These are phyloP conservation scores for Crypturellus undulatus DNA, from an alignment of 2,113 vertebrate species.

Conservation along the genomic window DNA sequence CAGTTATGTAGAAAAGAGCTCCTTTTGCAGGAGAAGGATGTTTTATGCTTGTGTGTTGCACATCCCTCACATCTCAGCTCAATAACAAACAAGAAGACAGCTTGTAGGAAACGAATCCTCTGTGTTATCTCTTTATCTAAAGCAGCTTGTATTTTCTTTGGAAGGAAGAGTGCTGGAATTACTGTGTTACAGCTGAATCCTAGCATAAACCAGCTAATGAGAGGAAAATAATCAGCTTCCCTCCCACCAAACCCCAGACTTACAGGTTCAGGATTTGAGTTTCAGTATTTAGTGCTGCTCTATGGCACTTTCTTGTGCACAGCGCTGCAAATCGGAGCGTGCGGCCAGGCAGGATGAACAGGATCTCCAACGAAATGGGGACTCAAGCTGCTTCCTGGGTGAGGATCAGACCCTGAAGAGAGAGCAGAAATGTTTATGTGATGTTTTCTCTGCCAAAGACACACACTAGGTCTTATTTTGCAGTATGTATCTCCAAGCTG, in stretches of 20 bases:
- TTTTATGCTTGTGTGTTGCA: neutral
- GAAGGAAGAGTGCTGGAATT: neutral
- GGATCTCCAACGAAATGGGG: neutral
- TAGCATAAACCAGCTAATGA: neutral
- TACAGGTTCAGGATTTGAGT: neutral
- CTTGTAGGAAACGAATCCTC: constrained; percentile 51
- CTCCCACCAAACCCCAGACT: neutral
- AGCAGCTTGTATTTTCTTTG: neutral
- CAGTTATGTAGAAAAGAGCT: neutral
- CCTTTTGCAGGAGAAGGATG: neutral
- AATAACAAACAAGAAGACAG: neutral
- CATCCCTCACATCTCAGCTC: constrained; percentile 6
- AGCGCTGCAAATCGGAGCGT: neutral
- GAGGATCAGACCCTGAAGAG: neutral
- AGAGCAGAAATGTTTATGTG: neutral
- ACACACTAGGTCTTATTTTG: accelerated
- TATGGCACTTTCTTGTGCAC: neutral
- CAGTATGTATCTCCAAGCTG: accelerated
- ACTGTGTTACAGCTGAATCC: neutral
- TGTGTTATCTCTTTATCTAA: constrained; percentile 35
- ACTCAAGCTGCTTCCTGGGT: neutral
- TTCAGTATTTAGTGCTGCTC: neutral
- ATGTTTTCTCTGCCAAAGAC: neutral
- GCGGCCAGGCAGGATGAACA: neutral
- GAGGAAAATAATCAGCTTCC: neutral